These are phyloP conservation scores for Amyelois transitella DNA, from an alignment of 1,140 invertebrate genomes.

Conservation along the genomic window DNA sequence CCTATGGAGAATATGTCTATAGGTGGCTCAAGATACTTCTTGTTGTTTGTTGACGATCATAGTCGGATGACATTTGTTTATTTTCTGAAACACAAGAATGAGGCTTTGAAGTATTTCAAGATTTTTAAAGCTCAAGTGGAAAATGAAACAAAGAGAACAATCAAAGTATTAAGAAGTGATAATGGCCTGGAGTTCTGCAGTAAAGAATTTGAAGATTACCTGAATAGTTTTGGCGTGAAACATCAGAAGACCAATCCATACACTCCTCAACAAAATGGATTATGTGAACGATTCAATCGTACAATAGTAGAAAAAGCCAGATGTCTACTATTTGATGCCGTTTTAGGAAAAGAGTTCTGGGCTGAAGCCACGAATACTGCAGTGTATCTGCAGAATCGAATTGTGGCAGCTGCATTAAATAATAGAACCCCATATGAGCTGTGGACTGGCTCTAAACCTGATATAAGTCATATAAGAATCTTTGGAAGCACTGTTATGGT, in stretches of 20 bases:
- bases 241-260: conserved; percentile 28
- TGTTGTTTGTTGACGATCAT: conserved; percentile 9
- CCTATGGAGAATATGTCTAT: conserved; percentile 7
- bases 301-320: conserved; percentile 7
- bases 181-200: conserved; percentile 4
- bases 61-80: conserved; percentile 6
- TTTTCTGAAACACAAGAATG: too few relatives aligned
- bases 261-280: conserved; percentile 48
- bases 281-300: conserved; percentile 23
- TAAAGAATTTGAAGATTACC: conserved; percentile 1
- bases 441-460: conserved; percentile 34
- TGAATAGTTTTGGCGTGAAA: neutral
- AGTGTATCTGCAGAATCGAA: conserved; percentile 4
- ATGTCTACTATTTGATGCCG: too few relatives aligned
- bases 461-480: conserved; percentile 30
- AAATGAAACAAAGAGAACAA: neutral
- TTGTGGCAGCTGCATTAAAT: conserved; percentile 11
- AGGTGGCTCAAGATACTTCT: conserved; percentile 4
- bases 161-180: conserved; percentile 1
- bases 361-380: too few relatives aligned
- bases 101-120: neutral
- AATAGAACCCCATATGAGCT: conserved; percentile 39
- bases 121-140: conserved; percentile 1
- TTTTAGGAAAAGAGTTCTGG: too few relatives aligned
- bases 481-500: conserved; percentile 32